A percentile compares a stretch with the other conserved stretches of the same genome.
phyloP scores from a whole-genome alignment of 2,797 vertebrate species.

The Lerista edwardsae region DNA sequence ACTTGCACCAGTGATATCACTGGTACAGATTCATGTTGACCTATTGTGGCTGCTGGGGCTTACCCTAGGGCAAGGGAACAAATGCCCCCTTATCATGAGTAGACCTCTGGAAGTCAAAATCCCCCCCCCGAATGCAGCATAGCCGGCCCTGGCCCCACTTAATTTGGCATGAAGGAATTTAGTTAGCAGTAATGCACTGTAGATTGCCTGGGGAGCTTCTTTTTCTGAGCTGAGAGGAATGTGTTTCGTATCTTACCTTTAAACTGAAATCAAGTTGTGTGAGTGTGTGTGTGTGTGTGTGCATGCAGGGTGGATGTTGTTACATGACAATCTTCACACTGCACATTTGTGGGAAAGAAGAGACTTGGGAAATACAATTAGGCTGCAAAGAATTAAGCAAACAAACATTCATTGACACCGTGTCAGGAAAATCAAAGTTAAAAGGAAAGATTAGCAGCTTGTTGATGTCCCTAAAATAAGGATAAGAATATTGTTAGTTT shows the following conservation, averaged over 20 bases:
- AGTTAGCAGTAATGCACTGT: background rate
- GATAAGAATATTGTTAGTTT: background rate
- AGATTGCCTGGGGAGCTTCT: background rate
- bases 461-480: conserved; percentile 14
- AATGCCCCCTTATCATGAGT: too few relatives aligned
- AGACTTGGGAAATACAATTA: background rate
- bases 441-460: conserved; percentile 21
- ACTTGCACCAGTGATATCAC: too few relatives aligned
- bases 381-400: conserved; percentile 19
- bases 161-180: too few relatives aligned
- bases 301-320: too few relatives aligned
- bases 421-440: background rate
- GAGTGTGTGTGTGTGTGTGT: background rate
- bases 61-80: too few relatives aligned
- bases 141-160: too few relatives aligned
- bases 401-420: background rate
- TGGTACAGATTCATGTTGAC: too few relatives aligned
- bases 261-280: background rate
- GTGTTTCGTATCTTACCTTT: background rate
- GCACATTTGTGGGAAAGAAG: background rate
- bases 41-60: too few relatives aligned
- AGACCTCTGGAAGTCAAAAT: too few relatives aligned
- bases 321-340: background rate
- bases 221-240: background rate
- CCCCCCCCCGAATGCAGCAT: too few relatives aligned